Percentiles rank a stretch among this genome's conserved stretches.
Conservation (phyloP, 2,888 invertebrate species). For the Melanophora roralis region DNA sequence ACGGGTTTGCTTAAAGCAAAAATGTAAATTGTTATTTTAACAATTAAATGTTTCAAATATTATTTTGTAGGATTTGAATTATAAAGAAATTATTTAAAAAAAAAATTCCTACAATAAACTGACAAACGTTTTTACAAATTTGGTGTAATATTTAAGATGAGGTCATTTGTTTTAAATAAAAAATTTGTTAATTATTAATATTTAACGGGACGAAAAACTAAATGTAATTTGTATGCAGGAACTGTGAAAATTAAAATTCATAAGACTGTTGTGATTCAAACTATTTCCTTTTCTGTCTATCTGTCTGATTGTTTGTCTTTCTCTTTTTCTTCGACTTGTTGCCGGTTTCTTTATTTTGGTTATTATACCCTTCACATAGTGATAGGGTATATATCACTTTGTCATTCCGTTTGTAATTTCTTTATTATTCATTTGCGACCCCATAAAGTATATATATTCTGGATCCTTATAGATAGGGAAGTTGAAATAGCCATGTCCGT, state of each 20-base stretch:
- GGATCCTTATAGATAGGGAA: too few species aligned
- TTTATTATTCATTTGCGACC: too few species aligned
- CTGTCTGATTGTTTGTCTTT: neutral
- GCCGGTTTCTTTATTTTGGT: too few species aligned
- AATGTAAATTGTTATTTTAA: neutral
- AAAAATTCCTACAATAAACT: neutral
- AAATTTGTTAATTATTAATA: too few species aligned
- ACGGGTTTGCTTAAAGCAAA: slow-evolving; percentile 9
- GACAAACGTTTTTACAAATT: neutral
- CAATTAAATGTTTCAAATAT: slow-evolving; percentile 6
- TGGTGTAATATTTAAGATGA: too few species aligned
- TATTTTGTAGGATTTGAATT: slow-evolving; percentile 20
- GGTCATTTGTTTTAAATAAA: slow-evolving; percentile 13
- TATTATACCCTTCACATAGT: too few species aligned
- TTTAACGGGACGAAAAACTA: neutral
- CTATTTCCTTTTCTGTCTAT: neutral
- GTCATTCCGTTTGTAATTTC: too few species aligned
- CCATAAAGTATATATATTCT: too few species aligned
- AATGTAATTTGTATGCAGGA: neutral
- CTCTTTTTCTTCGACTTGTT: too few species aligned
- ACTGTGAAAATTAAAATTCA: neutral
- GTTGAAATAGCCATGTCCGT: too few species aligned
- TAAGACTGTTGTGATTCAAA: neutral
- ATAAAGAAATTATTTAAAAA: slow-evolving; percentile 10
- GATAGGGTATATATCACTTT: too few species aligned